Conservation (phyloP, 2,113 vertebrate species). For the Pleuronectes platessa region DNA sequence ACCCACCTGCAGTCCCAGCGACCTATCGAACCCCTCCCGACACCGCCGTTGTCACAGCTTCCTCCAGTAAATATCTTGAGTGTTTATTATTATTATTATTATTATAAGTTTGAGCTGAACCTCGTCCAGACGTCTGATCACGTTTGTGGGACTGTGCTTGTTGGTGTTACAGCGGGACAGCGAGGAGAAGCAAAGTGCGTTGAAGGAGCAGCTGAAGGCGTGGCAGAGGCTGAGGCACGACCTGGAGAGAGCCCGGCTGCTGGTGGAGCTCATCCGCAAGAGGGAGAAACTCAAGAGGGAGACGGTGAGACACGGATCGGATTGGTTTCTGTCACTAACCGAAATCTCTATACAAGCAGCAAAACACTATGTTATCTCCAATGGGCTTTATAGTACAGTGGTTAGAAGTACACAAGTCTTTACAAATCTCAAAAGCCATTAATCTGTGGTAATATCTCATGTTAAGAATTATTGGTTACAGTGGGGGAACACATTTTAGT, state of each 20-base stretch:
- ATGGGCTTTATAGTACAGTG: too few species aligned
- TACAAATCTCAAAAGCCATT: too few species aligned
- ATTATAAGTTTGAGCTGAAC: not conserved
- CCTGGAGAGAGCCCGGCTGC: conserved; percentile 93
- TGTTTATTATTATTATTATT: not conserved
- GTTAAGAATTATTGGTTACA: too few species aligned
- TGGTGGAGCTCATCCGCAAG: conserved; percentile 98
- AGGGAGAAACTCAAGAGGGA: conserved; percentile 98
- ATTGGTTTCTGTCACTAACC: not conserved
- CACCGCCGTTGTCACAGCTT: conserved; percentile 56
- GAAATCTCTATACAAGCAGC: not conserved
- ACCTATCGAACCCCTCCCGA: conserved; percentile 88
- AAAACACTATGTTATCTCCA: not conserved
- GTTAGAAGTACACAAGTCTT: too few species aligned
- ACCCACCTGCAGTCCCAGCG: conserved; percentile 97
- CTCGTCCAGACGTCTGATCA: not conserved
- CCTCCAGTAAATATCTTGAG: conserved; percentile 30
- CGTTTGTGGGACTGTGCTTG: conserved; percentile 19
- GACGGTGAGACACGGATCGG: conserved; percentile 83
- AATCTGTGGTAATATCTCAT: too few species aligned
- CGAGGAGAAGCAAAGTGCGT: conserved; percentile 92
- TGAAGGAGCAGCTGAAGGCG: conserved; percentile 98
- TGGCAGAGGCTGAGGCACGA: conserved; percentile 98
- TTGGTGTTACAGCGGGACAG: conserved; percentile 89
- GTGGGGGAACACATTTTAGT: too few species aligned